Percentiles rank a stretch among this genome's conserved stretches.
Conservation (phyloP, 1,140 invertebrate species). For the Telenomus remus region DNA sequence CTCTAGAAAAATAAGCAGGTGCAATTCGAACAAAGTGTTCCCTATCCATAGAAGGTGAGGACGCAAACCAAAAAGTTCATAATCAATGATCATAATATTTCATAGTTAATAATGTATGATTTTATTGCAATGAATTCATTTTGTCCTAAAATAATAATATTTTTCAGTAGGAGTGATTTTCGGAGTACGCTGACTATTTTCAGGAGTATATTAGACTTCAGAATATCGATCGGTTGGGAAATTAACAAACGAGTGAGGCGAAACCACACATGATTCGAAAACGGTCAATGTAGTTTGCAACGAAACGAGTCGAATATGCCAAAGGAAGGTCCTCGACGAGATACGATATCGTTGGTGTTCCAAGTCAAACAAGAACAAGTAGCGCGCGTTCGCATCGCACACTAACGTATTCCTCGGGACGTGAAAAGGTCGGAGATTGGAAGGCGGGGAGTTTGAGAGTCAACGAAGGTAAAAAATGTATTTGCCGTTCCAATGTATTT, state of each 20-base stretch:
- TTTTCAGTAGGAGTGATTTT: no score
- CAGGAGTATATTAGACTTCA: no score
- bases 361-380: conserved; percentile 59
- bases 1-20: no score
- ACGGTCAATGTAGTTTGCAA: conserved; percentile 14
- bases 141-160: no score
- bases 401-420: conserved; percentile 45
- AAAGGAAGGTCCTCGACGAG: conserved; percentile 20
- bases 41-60: no score
- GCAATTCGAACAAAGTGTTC: no score
- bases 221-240: no score
- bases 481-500: conserved; percentile 71
- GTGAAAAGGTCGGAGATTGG: conserved; percentile 46
- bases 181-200: no score
- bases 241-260: not conserved
- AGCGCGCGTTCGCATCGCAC: conserved; percentile 36
- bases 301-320: conserved; percentile 19
- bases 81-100: no score
- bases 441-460: conserved; percentile 48
- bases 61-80: no score
- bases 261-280: conserved; percentile 7
- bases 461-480: conserved; percentile 68
- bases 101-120: no score
- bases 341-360: conserved; percentile 46
- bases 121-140: no score